Evolutionary conservation across 1,140 invertebrate species (phyloP).

Genomic region (Bradynema listronoti): DNA sequence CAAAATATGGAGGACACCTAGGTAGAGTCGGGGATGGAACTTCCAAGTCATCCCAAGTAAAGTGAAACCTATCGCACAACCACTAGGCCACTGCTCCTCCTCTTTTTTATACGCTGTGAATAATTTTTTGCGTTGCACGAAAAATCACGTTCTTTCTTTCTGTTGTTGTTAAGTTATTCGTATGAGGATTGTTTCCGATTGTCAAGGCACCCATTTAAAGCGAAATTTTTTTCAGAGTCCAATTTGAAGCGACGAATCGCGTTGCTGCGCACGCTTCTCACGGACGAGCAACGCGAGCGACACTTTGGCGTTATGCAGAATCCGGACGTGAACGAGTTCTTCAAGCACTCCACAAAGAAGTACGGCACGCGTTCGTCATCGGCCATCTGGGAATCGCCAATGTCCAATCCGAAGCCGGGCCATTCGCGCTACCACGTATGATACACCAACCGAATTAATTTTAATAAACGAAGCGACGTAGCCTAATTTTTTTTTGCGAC

Average conservation of each 20-base stretch:
- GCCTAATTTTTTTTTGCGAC: too few species aligned
- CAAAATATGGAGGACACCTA: too few species aligned
- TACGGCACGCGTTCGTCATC: constrained; percentile 17
- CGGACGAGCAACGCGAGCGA: constrained; percentile 16
- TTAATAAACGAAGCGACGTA: too few species aligned
- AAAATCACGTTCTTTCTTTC: constrained; percentile 1
- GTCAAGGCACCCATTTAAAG: not conserved
- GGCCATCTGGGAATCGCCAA: constrained; percentile 21
- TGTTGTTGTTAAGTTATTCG: too few species aligned
- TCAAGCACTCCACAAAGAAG: constrained; percentile 22
- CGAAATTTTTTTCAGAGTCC: constrained; percentile 26
- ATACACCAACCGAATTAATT: too few species aligned
- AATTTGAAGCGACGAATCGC: not conserved
- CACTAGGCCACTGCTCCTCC: not conserved
- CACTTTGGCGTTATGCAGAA: constrained; percentile 23
- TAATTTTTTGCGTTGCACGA: not conserved
- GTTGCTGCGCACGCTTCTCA: constrained; percentile 1
- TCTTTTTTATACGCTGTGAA: not conserved
- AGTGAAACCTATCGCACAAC: constrained; percentile 1
- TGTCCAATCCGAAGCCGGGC: constrained; percentile 24
- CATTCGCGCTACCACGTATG: constrained; percentile 16
- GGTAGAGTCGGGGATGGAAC: too few species aligned
- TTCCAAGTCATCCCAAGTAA: not conserved
- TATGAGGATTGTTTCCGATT: too few species aligned
- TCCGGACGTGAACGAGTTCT: constrained; percentile 17